Percentiles rank a stretch among this genome's conserved stretches.
phyloP scores from a whole-genome alignment of 1,140 invertebrate species.

The Drosophila willistoni region DNA sequence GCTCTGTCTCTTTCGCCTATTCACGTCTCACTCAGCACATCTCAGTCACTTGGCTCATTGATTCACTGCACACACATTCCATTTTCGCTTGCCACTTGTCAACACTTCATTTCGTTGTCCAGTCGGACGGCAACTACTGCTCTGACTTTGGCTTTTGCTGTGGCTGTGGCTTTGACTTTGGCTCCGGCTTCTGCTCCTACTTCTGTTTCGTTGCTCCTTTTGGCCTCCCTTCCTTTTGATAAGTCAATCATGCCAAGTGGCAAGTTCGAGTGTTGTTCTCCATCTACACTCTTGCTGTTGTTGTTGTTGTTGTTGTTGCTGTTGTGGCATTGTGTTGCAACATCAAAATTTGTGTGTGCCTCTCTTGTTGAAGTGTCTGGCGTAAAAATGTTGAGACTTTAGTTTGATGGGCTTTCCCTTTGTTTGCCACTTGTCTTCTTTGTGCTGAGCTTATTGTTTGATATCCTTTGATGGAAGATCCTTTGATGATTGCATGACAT shows the following conservation, averaged over 20 bases:
- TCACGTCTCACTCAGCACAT: constrained; percentile 33
- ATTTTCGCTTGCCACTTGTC: constrained; percentile 76
- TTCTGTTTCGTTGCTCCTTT: constrained; percentile 28
- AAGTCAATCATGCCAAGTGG: constrained; percentile 79
- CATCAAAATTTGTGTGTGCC: constrained; percentile 23
- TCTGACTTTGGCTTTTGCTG: constrained; percentile 5
- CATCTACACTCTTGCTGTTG: neutral
- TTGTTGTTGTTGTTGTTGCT: constrained; percentile 23
- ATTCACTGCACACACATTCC: constrained; percentile 77
- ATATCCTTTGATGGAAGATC: constrained; percentile 50
- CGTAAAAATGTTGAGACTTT: constrained; percentile 22
- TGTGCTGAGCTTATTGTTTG: constrained; percentile 52
- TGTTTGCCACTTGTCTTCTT: constrained; percentile 36
- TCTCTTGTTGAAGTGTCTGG: constrained; percentile 19
- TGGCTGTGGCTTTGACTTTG: neutral
- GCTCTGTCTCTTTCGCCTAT: neutral
- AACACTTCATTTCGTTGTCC: constrained; percentile 70
- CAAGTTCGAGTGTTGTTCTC: constrained; percentile 70
- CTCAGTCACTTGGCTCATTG: constrained; percentile 68
- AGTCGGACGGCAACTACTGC: constrained; percentile 17
- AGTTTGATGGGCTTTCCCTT: constrained; percentile 45
- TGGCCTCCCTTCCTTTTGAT: constrained; percentile 63
- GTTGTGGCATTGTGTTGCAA: constrained; percentile 54
- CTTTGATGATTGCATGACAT: constrained; percentile 64
- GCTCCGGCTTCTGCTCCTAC: constrained; percentile 34